Evolutionary conservation across 2,113 vertebrate genomes (phyloP), one percentile per base, ranked within the genome.

Genomic region (Chiloscyllium plagiosum): DNA sequence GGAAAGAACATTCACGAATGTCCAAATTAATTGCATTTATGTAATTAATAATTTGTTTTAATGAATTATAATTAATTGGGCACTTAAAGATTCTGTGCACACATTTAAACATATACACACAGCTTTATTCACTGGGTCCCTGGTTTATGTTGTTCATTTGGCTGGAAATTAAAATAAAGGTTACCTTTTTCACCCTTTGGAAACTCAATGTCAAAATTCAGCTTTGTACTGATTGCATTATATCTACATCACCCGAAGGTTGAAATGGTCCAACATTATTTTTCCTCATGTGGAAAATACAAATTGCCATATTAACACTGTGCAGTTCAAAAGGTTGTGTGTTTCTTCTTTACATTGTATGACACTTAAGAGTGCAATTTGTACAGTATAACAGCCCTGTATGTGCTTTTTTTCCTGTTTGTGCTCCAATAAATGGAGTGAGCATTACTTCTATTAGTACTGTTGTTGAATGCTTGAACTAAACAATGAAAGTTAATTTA

Each of bases 1-100:
- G 52, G 42, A n/a, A 33, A 29, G 56, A 47, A 47, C 50, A 56
- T 7, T 42, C 61, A 68, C 6, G 8, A 42, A 70, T 68, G 2
- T 50, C 7, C 42, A 50, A 47, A 50, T 94, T 22, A 26, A 70
- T 47, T 94, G 20, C 66, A 69, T 68, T 20, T 13, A 66, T 93
- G 65, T 37, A 65, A 93, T 93, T 37, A 66, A 66, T 37, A 66
- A 93, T 92, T 66, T 66, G 89, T 33, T 92, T 92, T 66, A 92
- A 66, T 66, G 17, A n/a, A 65, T 93, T 66, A 37, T 37, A 68
- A 93, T 93, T 68, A 42, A 93, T 93, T 90, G 52, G 87, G 26
- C 50, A 87, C 3, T 90, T 4, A 10, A 90, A 33, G 61, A 29
- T 90, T 61, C 50, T 26, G 29, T 92, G 52, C 50, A 29, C 22